phyloP scores from a whole-genome alignment of 2,113 vertebrate genomes.

The Tamias sibiricus region DNA sequence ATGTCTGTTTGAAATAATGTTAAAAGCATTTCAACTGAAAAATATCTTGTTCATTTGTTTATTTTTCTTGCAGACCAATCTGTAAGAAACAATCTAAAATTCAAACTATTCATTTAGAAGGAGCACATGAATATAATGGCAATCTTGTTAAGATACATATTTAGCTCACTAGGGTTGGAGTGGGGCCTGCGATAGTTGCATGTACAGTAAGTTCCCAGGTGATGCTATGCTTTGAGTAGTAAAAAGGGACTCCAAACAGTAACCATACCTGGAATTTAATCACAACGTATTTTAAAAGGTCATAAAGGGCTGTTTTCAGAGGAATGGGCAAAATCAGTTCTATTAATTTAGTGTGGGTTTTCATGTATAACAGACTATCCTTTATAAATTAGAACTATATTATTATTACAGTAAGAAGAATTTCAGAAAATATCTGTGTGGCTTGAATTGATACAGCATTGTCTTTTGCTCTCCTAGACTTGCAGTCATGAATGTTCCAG shows the following conservation, averaged over 20 bases:
- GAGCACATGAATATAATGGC: neutral
- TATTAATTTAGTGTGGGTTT: slow-evolving; percentile 22
- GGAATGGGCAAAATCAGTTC: neutral
- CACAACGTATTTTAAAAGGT: slow-evolving; percentile 4
- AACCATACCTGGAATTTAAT: neutral
- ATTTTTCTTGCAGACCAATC: neutral
- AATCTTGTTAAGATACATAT: neutral
- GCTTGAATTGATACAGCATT: neutral
- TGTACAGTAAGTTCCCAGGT: neutral
- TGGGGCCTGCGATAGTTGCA: neutral
- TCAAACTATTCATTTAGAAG: neutral
- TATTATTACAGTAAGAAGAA: neutral
- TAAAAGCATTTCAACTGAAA: neutral
- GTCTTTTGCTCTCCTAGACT: neutral
- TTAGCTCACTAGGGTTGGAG: neutral
- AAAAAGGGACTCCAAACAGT: neutral
- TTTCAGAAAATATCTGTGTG: slow-evolving; percentile 3
- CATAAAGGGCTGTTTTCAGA: neutral
- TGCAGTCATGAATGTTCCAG: neutral
- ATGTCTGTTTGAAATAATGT: neutral
- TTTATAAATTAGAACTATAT: slow-evolving; percentile 14
- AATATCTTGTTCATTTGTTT: neutral
- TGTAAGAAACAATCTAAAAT: neutral
- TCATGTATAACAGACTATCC: neutral
- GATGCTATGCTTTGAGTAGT: neutral